Percentiles rank a stretch among this genome's conserved stretches.
Conservation (phyloP, 1,140 invertebrate species). For the Notospermus geniculatus region DNA sequence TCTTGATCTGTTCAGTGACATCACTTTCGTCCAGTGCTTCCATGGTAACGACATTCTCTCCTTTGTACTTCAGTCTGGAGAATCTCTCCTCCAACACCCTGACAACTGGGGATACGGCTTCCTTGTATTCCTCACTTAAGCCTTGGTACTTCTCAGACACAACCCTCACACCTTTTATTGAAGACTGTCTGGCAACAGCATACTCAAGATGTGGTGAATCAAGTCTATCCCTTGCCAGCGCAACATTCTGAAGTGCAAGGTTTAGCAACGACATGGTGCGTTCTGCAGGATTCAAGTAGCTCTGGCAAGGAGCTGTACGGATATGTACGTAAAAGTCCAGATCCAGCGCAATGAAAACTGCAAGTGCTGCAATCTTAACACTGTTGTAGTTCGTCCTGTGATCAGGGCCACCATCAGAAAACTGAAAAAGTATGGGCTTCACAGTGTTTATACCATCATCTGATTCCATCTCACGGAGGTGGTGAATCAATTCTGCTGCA, state of each 20-base stretch:
- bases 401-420: constrained; percentile 22
- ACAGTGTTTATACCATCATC: background rate
- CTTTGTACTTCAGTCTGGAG: no score
- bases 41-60: no score
- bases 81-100: no score
- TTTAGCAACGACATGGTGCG: constrained; percentile 15
- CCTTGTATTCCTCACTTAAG: no score
- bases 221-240: no score
- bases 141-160: no score
- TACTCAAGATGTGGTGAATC: no score
- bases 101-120: no score
- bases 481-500: constrained; percentile 11
- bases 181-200: no score
- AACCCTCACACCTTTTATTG: no score
- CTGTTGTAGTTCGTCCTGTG: constrained; percentile 16
- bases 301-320: constrained; percentile 16
- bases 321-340: constrained; percentile 17
- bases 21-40: no score
- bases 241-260: constrained; percentile 18
- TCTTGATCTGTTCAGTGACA: no score
- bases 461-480: constrained; percentile 11
- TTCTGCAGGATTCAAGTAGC: constrained; percentile 23
- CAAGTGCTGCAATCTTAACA: constrained; percentile 14
- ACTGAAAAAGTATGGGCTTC: constrained; percentile 11
- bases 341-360: constrained; percentile 15